Evolutionary conservation across 2,888 invertebrate species (phyloP), one percentile per base, ranked within the genome.

Genomic region (Drosophila macrospina): DNA sequence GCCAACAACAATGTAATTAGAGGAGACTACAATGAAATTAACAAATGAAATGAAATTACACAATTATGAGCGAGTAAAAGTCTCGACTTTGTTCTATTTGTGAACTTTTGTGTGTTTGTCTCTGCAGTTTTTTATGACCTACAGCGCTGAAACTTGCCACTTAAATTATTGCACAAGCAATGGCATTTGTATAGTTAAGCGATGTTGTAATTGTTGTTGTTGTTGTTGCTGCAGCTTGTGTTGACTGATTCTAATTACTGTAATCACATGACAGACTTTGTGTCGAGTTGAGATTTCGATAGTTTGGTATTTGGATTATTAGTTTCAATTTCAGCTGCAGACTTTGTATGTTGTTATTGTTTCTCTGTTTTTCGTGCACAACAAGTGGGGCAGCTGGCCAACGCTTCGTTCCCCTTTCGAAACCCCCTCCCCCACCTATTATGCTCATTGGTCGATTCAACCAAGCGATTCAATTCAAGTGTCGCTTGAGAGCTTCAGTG

Each of bases 401-500:
- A 15, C 44, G 15, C 8, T 10, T 10, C 6, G 5, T 3, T 10
- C 32, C 6, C 30, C 5, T n/a, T n/a, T n/a, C n/a, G n/a, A n/a
- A n/a, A n/a, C 6, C 7, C 15, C 5, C 8, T 2, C 30, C 4
- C 24, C 28, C 10, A 7, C 4, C 32, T n/a, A 26, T 10, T 20
- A 36, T 5, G 37, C 5, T 26, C 44, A 45, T 13, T 34, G 7
- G 16, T 24, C 20, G 55, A 30, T 50, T 64, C 39, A 61, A 54
- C 44, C 63, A 56, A 63, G 28, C 41, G 39, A 15, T 30, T 39
- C 37, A 37, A 63, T 15, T 44, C 32, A 37, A 44, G 62, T 62
- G 54, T 36, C 47, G 48, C 59, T 28, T 10, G 28, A 47, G 16
- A 47, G 13, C 39, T 10, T 2, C 24, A n/a, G n/a, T n/a, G n/a